Evolutionary conservation across 2,888 invertebrate species (phyloP).

Genomic region (Dermolepida albohirtum): DNA sequence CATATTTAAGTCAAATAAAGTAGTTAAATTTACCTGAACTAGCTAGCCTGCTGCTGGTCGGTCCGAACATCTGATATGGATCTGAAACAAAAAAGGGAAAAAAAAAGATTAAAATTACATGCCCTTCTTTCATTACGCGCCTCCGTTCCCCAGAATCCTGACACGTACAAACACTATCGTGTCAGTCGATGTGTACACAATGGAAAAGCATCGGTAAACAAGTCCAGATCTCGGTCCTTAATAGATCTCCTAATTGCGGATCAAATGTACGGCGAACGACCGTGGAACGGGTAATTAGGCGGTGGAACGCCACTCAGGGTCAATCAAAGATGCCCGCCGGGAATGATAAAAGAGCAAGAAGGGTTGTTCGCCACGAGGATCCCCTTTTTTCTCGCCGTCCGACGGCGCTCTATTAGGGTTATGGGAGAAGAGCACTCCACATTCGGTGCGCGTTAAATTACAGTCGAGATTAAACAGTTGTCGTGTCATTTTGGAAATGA

Average conservation of each 20-base stretch:
- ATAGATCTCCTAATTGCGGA: conserved; percentile 41
- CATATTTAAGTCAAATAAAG: too few species aligned
- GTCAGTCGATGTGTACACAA: conserved; percentile 6
- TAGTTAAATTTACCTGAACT: conserved; percentile 83
- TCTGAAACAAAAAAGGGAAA: conserved; percentile 74
- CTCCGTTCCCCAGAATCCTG: too few species aligned
- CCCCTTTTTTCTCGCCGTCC: not conserved
- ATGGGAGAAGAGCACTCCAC: too few species aligned
- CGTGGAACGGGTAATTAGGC: conserved; percentile 50
- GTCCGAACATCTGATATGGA: conserved; percentile 98
- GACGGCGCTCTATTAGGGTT: not conserved
- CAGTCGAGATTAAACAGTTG: too few species aligned
- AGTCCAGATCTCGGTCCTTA: conserved; percentile 16
- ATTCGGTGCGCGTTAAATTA: too few species aligned
- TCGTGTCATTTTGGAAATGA: too few species aligned
- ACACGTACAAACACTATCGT: conserved; percentile 5
- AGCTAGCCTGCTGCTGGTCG: conserved; percentile 95
- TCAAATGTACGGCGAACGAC: conserved; percentile 49
- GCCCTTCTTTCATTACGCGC: too few species aligned
- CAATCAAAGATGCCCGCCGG: conserved; percentile 54
- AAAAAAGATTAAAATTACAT: too few species aligned
- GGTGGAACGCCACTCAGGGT: conserved; percentile 53
- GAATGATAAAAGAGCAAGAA: conserved; percentile 44
- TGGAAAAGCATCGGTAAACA: conserved; percentile 30
- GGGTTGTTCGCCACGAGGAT: conserved; percentile 28